Conservation (phyloP, 2,888 invertebrate species). For the Nemotelus pantherinus region DNA sequence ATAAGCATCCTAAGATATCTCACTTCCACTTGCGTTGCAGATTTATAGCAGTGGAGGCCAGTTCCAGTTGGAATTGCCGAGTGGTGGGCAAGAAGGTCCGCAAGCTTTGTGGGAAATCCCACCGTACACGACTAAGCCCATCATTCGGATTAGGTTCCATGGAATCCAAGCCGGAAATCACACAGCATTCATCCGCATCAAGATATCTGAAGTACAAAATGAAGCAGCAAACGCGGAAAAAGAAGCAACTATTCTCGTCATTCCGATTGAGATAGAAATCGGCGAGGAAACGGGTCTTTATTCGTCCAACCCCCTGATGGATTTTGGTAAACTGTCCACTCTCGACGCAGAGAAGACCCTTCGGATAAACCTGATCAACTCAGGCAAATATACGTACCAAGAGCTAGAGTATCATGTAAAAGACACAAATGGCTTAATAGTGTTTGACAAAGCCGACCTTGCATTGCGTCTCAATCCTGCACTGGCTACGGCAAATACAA, state of each 20-base stretch:
- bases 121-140: slow-evolving; percentile 85
- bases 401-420: slow-evolving; percentile 52
- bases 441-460: slow-evolving; percentile 55
- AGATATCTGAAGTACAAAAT: slow-evolving; percentile 57
- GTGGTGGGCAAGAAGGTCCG: slow-evolving; percentile 79
- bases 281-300: slow-evolving; percentile 76
- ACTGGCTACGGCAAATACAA: slow-evolving; percentile 55
- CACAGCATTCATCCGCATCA: slow-evolving; percentile 80
- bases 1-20: not conserved
- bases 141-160: slow-evolving; percentile 86
- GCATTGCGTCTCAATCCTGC: slow-evolving; percentile 59
- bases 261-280: slow-evolving; percentile 88
- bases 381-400: slow-evolving; percentile 53
- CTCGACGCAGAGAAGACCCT: slow-evolving; percentile 71
- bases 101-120: slow-evolving; percentile 90
- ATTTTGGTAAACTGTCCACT: slow-evolving; percentile 84
- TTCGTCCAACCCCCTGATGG: slow-evolving; percentile 78
- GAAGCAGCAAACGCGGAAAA: slow-evolving; percentile 44
- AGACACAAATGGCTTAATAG: slow-evolving; percentile 51
- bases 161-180: slow-evolving; percentile 82
- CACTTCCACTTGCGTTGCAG: slow-evolving; percentile 59
- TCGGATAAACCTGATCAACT: slow-evolving; percentile 62
- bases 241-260: slow-evolving; percentile 68
- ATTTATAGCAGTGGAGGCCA: slow-evolving; percentile 89
- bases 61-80: slow-evolving; percentile 87